Conservation (phyloP, 1,140 invertebrate genomes). For the Dolichoris vasculosae region DNA sequence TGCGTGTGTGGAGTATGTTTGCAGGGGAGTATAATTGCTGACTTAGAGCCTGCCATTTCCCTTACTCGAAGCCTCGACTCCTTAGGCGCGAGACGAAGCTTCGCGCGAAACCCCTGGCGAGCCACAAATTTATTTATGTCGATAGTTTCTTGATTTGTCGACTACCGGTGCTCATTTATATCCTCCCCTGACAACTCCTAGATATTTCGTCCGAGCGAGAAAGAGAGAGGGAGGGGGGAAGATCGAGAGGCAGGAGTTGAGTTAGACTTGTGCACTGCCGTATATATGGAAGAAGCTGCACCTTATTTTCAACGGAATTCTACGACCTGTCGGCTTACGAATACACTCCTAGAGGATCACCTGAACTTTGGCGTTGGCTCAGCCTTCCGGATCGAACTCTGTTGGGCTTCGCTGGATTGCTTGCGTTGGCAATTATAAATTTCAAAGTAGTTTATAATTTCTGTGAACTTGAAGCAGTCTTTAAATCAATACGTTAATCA, state of each 20-base stretch:
- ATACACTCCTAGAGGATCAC: neutral
- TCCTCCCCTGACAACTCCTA: conserved; percentile 49
- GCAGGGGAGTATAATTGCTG: conserved; percentile 66
- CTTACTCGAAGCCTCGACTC: neutral
- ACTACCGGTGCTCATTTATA: conserved; percentile 72
- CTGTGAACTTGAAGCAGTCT: no score
- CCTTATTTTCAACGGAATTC: conserved; percentile 4
- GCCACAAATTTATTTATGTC: conserved; percentile 75
- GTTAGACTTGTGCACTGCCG: neutral
- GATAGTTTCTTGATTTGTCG: conserved; percentile 76
- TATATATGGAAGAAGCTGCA: neutral
- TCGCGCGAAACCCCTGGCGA: conserved; percentile 66
- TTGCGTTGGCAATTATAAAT: neutral
- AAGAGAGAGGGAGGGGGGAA: neutral
- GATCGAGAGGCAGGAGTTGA: conserved; percentile 1
- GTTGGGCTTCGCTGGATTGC: neutral
- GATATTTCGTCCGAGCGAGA: conserved; percentile 3
- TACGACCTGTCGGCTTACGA: conserved; percentile 34
- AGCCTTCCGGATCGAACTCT: neutral
- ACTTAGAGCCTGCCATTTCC: conserved; percentile 64
- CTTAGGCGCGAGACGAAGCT: conserved; percentile 47
- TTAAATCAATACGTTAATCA: no score
- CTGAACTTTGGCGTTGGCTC: neutral
- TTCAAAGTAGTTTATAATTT: neutral
- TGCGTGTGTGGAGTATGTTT: neutral